A percentile compares a stretch with the other conserved stretches of the same genome.
phyloP scores from a whole-genome alignment of 2,888 invertebrate species.

The Balanococcus diminutus region DNA sequence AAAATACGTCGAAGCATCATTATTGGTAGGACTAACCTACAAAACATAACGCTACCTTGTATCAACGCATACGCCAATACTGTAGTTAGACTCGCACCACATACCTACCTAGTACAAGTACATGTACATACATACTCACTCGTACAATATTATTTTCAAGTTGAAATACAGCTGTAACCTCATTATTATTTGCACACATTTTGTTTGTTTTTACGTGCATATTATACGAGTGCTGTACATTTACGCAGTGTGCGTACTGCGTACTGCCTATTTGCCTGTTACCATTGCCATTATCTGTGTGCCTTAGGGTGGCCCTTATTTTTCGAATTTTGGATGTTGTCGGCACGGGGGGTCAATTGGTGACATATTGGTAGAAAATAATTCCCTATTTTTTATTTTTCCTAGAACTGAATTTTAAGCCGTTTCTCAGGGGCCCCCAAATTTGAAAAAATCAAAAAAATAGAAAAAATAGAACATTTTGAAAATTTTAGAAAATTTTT shows the following conservation, averaged over 20 bases:
- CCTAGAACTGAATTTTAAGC: too few species aligned
- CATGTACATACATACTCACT: neutral
- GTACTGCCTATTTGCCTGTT: neutral
- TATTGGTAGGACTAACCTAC: neutral
- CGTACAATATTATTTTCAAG: neutral
- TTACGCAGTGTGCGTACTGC: neutral
- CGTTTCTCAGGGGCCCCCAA: too few species aligned
- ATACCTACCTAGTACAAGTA: neutral
- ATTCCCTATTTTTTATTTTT: too few species aligned
- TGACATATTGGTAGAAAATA: too few species aligned
- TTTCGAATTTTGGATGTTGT: too few species aligned
- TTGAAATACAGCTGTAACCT: constrained; percentile 50
- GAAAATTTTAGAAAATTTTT: too few species aligned
- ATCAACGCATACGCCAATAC: neutral
- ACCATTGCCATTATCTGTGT: too few species aligned
- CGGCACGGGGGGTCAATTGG: too few species aligned
- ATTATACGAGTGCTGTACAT: neutral
- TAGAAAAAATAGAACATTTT: too few species aligned
- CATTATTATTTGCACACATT: constrained; percentile 51
- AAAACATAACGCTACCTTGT: neutral
- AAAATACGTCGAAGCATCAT: neutral
- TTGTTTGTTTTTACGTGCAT: constrained; percentile 27
- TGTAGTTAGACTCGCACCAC: neutral
- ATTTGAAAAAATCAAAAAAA: too few species aligned
- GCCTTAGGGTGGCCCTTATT: too few species aligned